These are phyloP conservation scores for Lagopus muta DNA, from an alignment of 2,113 vertebrate genomes.

Conservation along the genomic window DNA sequence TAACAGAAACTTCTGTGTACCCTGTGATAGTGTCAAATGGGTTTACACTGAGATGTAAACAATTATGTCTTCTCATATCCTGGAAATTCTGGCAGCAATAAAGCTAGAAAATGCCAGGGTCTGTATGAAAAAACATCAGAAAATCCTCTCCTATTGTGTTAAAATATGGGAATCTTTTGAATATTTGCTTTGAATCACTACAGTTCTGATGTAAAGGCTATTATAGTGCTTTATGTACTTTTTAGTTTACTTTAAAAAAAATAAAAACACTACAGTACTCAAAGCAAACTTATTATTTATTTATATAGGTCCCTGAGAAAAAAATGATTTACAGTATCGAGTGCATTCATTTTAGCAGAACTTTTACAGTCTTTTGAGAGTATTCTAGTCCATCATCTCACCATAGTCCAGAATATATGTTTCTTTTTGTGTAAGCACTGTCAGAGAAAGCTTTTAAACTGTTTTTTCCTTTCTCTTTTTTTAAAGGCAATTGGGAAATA, in stretches of 20 bases:
- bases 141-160: not conserved
- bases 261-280: not conserved
- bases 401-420: not conserved
- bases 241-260: not conserved
- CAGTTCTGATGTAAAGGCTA: not conserved
- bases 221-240: not conserved
- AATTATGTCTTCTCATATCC: not conserved
- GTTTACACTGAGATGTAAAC: not conserved
- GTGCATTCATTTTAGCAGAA: not conserved
- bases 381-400: not conserved
- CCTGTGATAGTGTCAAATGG: not conserved
- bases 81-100: not conserved
- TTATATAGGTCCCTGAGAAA: not conserved
- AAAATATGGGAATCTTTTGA: not conserved
- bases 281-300: not conserved
- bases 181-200: not conserved
- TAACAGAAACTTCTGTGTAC: not conserved
- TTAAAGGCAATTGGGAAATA: not conserved
- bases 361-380: not conserved
- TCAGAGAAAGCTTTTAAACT: not conserved
- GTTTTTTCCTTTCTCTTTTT: not conserved
- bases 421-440: not conserved
- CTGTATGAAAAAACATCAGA: not conserved
- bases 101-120: not conserved
- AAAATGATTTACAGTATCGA: not conserved